Percentiles rank a stretch among this genome's conserved stretches.
Conservation (phyloP, 2,888 invertebrate species). For the Glyphotaelius pellucidus region DNA sequence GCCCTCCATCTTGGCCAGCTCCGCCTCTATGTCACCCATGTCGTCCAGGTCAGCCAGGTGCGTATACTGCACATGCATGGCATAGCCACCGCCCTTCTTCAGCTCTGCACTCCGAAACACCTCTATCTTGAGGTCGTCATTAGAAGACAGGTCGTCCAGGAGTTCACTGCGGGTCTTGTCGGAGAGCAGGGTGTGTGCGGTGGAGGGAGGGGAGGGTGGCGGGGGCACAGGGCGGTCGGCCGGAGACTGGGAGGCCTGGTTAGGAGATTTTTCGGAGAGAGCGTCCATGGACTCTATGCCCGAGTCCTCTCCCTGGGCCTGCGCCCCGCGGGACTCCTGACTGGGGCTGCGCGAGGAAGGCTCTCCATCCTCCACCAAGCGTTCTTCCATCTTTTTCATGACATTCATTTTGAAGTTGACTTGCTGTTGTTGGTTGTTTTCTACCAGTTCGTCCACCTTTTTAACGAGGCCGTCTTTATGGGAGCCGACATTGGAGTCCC, state of each 20-base stretch:
- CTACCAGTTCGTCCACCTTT: slow-evolving; percentile 48
- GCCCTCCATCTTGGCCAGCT: slow-evolving; percentile 83
- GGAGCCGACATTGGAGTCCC: slow-evolving; percentile 57
- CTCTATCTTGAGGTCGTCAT: slow-evolving; percentile 60
- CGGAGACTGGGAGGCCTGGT: slow-evolving; percentile 88
- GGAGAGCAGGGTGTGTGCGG: slow-evolving; percentile 65
- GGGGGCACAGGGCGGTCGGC: slow-evolving; percentile 69
- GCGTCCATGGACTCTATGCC: slow-evolving; percentile 97
- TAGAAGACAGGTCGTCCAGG: slow-evolving; percentile 57
- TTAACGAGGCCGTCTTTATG: slow-evolving; percentile 60
- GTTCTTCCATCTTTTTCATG: slow-evolving; percentile 54
- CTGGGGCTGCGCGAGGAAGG: slow-evolving; percentile 63
- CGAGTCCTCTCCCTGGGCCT: slow-evolving; percentile 89
- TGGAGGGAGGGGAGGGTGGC: slow-evolving; percentile 65
- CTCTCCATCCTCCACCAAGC: slow-evolving; percentile 57
- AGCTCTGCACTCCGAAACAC: slow-evolving; percentile 50
- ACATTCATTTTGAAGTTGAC: slow-evolving; percentile 52
- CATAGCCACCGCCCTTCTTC: slow-evolving; percentile 53
- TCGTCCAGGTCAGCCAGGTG: slow-evolving; percentile 74
- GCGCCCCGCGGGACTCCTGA: slow-evolving; percentile 72
- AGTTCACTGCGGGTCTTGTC: slow-evolving; percentile 59
- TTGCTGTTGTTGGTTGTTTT: slow-evolving; percentile 4
- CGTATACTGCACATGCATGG: slow-evolving; percentile 51
- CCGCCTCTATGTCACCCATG: slow-evolving; percentile 83
- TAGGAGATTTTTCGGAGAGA: slow-evolving; percentile 93